A percentile compares a stretch with the other conserved stretches of the same genome.
Evolutionary conservation across 2,888 invertebrate genomes (phyloP).

Genomic region (Calliphora vomitoria): DNA sequence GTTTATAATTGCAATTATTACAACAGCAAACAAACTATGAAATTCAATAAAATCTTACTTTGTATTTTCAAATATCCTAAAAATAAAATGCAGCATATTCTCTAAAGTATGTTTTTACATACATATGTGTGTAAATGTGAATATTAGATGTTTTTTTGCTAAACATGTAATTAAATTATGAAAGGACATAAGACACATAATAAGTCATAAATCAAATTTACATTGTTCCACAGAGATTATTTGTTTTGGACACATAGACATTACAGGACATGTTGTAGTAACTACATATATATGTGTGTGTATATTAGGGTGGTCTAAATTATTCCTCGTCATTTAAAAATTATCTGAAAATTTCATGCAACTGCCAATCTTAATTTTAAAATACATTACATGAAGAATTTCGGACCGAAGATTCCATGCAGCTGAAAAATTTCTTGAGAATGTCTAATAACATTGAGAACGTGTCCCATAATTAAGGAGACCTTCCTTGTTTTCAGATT

Average conservation of each 20-base stretch:
- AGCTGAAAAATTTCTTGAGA: no score
- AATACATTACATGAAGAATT: no score
- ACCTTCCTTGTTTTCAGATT: no score
- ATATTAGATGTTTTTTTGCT: slow-evolving; percentile 13
- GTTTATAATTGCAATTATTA: not conserved
- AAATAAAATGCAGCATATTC: slow-evolving; percentile 5
- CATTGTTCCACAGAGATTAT: slow-evolving; percentile 78
- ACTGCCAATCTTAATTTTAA: no score
- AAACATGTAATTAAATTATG: slow-evolving; percentile 83
- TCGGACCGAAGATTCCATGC: no score
- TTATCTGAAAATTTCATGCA: no score
- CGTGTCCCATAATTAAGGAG: no score
- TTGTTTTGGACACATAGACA: slow-evolving; percentile 61
- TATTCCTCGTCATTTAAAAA: not conserved
- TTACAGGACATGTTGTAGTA: slow-evolving; percentile 13
- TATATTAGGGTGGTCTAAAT: not conserved
- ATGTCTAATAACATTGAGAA: no score
- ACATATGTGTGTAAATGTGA: not conserved
- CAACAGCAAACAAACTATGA: not conserved
- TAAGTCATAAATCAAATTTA: slow-evolving; percentile 84
- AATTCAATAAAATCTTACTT: slow-evolving; percentile 45
- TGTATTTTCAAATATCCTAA: slow-evolving; percentile 12
- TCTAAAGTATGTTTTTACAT: not conserved
- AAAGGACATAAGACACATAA: slow-evolving; percentile 83
- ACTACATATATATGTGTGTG: not conserved